Conservation (phyloP, 2,888 invertebrate genomes). For the Hecatera dysodea region DNA sequence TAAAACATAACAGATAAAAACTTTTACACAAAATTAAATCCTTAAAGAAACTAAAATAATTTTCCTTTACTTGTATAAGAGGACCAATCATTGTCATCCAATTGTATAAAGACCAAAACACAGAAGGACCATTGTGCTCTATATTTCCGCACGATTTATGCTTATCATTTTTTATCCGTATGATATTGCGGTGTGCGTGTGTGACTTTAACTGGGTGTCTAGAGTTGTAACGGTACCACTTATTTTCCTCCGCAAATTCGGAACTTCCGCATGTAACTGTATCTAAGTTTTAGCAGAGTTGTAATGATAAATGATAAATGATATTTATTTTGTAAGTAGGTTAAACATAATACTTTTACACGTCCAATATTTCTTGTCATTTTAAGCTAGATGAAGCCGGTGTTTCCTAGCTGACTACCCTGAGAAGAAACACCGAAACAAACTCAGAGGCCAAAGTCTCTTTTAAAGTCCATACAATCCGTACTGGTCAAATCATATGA, state of each 20-base stretch:
- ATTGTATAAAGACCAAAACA: conserved; percentile 37
- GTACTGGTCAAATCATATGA: too few species aligned
- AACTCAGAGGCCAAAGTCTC: too few species aligned
- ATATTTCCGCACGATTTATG: conserved; percentile 34
- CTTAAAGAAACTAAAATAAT: neutral
- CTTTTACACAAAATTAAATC: neutral
- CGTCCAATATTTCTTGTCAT: too few species aligned
- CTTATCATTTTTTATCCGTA: conserved; percentile 29
- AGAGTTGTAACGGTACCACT: neutral
- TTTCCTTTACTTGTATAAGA: neutral
- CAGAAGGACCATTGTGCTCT: conserved; percentile 19
- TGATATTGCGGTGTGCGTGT: conserved; percentile 20
- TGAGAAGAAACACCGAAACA: too few species aligned
- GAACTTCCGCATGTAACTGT: neutral
- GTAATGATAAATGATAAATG: too few species aligned
- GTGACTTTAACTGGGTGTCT: neutral
- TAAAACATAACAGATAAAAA: neutral
- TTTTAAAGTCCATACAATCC: too few species aligned
- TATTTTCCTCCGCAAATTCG: neutral
- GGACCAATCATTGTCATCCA: conserved; percentile 19
- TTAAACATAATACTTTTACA: too few species aligned
- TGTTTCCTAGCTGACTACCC: too few species aligned
- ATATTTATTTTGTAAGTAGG: too few species aligned
- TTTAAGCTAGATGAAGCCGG: too few species aligned
- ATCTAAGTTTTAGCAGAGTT: neutral